Evolutionary conservation across 2,888 invertebrate genomes (phyloP), one percentile per base, ranked within the genome.

Genomic region (Xestia sexstrigata): DNA sequence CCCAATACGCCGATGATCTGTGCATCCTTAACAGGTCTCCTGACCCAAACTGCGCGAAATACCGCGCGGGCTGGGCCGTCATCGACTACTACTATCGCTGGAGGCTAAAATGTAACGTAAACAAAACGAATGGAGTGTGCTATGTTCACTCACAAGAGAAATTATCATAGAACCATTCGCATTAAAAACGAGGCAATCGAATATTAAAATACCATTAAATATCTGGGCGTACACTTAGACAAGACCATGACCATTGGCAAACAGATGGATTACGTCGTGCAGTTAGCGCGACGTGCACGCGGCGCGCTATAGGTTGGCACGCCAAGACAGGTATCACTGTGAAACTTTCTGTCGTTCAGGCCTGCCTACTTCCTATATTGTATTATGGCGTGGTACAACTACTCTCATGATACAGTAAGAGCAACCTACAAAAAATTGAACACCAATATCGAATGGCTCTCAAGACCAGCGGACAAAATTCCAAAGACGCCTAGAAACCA

Each of bases 381-480:
- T 30, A 52, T 52, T 52, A 60, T 60, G 60, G 60, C 60, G 9
- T 60, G 20, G 60, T 60, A 20, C 60, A 60, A 60, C 60, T 60
- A 60, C 20, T 60, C 8, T 60, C 58, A 13, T 26, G 60, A 30
- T 17, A 60, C 26, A 60, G 17, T 60, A 60, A 60, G 26, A 60
- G 17, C 60, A 26, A 58, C 73, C 17, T 75, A 47, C 39, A 63
- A 23, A 75, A 67, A 71, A 75, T 75, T 26, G 58, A 75, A 68
- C 42, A 20, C 45, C 45, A 15, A 45, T 45, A 45, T 45, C 45
- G 15, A 45, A 45, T 45, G 15, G 47, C 47, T 47, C 15, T 47
- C 47, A 47, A 47, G 47, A 47, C 47, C 47, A 47, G 15, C 47
- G 17, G 47, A 47, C 47, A 47, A n/a, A n/a, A 47, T 47, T 47